Percentiles rank a stretch among this genome's conserved stretches.
Conservation (phyloP, 1,140 invertebrate species). For the Ctenoplectra terminalis region DNA sequence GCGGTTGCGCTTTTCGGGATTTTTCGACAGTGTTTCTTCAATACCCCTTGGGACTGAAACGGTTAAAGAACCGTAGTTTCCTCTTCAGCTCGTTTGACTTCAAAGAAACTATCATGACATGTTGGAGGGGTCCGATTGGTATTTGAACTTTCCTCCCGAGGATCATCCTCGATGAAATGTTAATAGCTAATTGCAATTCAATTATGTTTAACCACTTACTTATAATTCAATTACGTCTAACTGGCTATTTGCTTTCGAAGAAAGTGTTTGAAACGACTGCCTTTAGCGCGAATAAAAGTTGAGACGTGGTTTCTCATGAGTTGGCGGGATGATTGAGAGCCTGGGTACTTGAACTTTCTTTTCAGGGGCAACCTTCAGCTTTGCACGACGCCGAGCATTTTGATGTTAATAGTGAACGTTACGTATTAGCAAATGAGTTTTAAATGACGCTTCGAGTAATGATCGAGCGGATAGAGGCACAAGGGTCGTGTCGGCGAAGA, state of each 20-base stretch:
- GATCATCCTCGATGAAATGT: slow-evolving; percentile 10
- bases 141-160: not conserved
- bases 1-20: too few species aligned
- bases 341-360: not conserved
- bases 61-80: too few species aligned
- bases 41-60: too few species aligned
- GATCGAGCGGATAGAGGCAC: not conserved
- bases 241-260: slow-evolving; percentile 4
- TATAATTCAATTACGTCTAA: slow-evolving; percentile 6
- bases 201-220: slow-evolving; percentile 11
- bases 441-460: slow-evolving; percentile 14
- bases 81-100: slow-evolving; percentile 1
- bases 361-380: not conserved
- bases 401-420: slow-evolving; percentile 11
- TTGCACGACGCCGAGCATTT: not conserved
- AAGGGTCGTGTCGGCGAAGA: not conserved
- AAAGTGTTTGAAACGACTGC: not conserved
- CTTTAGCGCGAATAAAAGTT: not conserved
- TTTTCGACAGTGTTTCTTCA: too few species aligned
- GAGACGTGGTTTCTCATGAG: slow-evolving; percentile 1
- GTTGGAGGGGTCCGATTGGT: not conserved
- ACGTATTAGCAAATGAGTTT: slow-evolving; percentile 20
- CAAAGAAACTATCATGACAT: not conserved
- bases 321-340: slow-evolving; percentile 3
- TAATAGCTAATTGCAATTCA: slow-evolving; percentile 11